phyloP scores from a whole-genome alignment of 2,113 vertebrate genomes.

The Motacilla tschutschensis region DNA sequence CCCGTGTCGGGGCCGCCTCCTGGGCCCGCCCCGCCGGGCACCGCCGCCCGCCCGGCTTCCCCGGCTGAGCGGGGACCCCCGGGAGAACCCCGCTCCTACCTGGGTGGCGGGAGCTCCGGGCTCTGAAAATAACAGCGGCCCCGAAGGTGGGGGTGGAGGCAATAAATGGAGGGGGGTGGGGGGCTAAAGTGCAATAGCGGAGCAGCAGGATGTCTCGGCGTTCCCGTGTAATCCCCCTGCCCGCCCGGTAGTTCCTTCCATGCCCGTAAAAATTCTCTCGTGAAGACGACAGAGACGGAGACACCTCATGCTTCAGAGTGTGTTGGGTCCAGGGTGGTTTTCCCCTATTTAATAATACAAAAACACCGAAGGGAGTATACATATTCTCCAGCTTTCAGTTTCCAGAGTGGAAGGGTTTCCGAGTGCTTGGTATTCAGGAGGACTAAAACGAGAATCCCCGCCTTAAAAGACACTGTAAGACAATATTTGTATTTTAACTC shows the following conservation, averaged over 20 bases:
- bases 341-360: not conserved
- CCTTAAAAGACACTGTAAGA: slow-evolving; percentile 32
- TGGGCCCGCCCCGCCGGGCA: not conserved
- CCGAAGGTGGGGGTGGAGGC: not conserved
- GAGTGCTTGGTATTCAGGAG: not conserved
- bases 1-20: not conserved
- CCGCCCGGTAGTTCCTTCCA: not conserved
- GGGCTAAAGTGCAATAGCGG: not conserved
- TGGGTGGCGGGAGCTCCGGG: slow-evolving; percentile 5
- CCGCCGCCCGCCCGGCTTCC: not conserved
- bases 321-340: not conserved
- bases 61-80: not conserved
- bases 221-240: not conserved
- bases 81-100: not conserved
- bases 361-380: not conserved
- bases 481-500: slow-evolving; percentile 50
- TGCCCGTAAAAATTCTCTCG: not conserved
- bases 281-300: not conserved
- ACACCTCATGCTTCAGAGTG: not conserved
- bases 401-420: slow-evolving; percentile 20
- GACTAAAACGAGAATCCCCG: slow-evolving; percentile 38
- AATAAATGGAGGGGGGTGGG: not conserved
- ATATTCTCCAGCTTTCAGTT: slow-evolving; percentile 12
- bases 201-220: not conserved
- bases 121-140: not conserved